Evolutionary conservation across 1,140 invertebrate genomes (phyloP), one percentile per base, ranked within the genome.

Genomic region (Drosophila nigrodunni): DNA sequence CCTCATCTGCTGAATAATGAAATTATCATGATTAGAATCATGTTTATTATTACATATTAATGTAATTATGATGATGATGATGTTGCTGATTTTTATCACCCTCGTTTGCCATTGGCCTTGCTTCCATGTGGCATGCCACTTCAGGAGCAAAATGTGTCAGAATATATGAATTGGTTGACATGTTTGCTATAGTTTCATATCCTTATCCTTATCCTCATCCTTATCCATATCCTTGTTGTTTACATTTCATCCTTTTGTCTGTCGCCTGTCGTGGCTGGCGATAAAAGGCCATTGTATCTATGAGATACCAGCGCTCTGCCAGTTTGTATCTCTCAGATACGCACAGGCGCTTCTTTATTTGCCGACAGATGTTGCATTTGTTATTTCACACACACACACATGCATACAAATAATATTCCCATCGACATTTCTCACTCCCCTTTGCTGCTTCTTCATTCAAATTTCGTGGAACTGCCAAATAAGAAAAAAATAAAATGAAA

Each of bases 231-330:
- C 21, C 39, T 18, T 70, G 58, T 59, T 68, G 65, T 87, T 87
- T 87, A 70, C 83, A 87, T 80, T 89, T 78, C 85, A 83, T 83
- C 83, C 83, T 89, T 83, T 87, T 87, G 83, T 87, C 73, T 57
- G 62, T 55, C 49, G 74, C 15, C 76, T 87, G 83, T 82, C 59
- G 57, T 78, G 54, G 70, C 55, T 52, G 68, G 43, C 77, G 77
- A 87, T 88, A 80, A 86, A 73, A 72, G 58, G 77, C 39, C 77
- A 69, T 78, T 73, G 66, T 82, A 82, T 87, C 76, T 67, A 49
- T 70, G 70, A 75, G 82, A 82, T 86, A 78, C 18, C 1, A 21
- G 18, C 75, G 61, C 59, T 47, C 34, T 49, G 67, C 47, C 21
- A 58, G 50, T 66, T 30, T 72, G 69, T 74, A 61, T 74, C 71